Conservation (phyloP, 2,113 vertebrate genomes). For the Misgurnus mizolepis region DNA sequence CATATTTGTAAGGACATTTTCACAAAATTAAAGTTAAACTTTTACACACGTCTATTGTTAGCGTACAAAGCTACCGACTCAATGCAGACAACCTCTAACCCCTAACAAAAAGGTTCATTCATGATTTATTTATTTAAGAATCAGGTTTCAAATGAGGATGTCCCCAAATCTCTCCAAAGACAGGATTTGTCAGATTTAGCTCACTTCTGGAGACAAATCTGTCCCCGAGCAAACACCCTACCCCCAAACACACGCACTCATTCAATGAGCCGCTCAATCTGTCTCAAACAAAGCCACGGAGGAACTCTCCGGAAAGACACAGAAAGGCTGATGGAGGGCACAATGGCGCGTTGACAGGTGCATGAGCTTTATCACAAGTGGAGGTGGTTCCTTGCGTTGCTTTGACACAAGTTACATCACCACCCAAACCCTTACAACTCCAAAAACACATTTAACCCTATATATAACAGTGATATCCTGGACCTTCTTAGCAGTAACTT, state of each 20-base stretch:
- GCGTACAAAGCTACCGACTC: too few species aligned
- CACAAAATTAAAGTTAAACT: too few species aligned
- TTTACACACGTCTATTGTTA: too few species aligned
- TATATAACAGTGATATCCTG: background rate
- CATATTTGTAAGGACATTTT: too few species aligned
- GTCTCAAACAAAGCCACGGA: conserved; percentile 20
- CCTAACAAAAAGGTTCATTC: too few species aligned
- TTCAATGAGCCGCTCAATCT: conserved; percentile 8
- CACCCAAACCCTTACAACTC: conserved; percentile 13
- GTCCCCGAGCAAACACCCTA: background rate
- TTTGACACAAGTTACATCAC: conserved; percentile 14
- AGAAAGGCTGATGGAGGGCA: conserved; percentile 13
- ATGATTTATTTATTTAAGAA: too few species aligned
- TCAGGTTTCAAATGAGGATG: background rate
- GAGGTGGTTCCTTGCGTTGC: conserved; percentile 26
- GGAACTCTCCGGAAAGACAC: conserved; percentile 33
- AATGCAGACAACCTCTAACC: too few species aligned
- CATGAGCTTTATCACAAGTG: conserved; percentile 22
- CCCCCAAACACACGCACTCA: background rate
- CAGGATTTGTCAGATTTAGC: background rate
- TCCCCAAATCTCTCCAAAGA: background rate
- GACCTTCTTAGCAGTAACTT: background rate
- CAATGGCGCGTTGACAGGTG: conserved; percentile 23
- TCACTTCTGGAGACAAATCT: background rate
- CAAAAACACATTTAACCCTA: conserved; percentile 15